phyloP scores from a whole-genome alignment of 2,797 vertebrate species.

The Darevskia nairensis region DNA sequence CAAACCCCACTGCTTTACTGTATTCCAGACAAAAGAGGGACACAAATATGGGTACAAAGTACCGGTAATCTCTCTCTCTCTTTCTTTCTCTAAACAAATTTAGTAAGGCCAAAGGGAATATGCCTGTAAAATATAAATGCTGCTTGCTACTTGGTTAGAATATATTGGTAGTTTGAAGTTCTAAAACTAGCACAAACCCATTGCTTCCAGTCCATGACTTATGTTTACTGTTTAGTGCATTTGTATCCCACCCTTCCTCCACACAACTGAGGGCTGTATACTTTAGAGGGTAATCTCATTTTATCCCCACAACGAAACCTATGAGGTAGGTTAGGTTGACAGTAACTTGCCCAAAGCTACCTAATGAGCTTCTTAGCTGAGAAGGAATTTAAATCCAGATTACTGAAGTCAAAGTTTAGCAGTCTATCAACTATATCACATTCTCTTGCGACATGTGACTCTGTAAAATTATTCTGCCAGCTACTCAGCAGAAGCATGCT shows the following conservation, averaged over 20 bases:
- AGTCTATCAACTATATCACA: background rate
- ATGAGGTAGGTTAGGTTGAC: too few species aligned
- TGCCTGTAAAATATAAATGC: slow-evolving; percentile 1
- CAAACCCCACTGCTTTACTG: slow-evolving; percentile 63
- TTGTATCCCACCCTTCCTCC: background rate
- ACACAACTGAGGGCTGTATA: background rate
- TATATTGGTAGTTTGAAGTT: background rate
- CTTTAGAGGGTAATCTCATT: too few species aligned
- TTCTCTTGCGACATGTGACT: background rate
- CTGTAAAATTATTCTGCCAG: background rate
- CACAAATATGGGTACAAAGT: slow-evolving; percentile 64
- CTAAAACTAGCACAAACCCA: background rate
- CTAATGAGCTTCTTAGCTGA: background rate
- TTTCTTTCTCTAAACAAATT: slow-evolving; percentile 35
- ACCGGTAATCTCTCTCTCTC: too few species aligned
- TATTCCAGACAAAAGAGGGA: slow-evolving; percentile 55
- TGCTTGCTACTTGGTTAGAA: background rate
- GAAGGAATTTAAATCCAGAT: background rate
- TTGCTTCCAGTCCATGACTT: background rate
- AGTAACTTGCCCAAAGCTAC: too few species aligned
- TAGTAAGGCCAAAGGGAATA: background rate
- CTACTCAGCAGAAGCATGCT: background rate
- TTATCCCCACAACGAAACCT: background rate
- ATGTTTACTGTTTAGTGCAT: background rate
- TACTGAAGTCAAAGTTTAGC: background rate